phyloP scores from a whole-genome alignment of 1,140 invertebrate species.

The Ceratosolen solmsi region DNA sequence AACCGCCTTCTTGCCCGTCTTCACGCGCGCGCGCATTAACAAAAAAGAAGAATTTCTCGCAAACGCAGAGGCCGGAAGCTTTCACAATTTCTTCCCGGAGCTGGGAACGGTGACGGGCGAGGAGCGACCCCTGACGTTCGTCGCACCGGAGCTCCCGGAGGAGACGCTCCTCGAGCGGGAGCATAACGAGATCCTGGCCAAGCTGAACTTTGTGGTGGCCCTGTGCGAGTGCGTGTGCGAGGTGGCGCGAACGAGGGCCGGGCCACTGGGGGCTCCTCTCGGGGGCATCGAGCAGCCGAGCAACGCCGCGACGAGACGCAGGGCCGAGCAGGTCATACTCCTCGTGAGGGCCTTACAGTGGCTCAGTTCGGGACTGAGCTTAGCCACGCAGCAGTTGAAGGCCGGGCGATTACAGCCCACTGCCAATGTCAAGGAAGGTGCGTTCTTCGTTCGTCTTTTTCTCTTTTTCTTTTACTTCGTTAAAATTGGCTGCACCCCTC shows the following conservation, averaged over 20 bases:
- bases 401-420: slow-evolving; percentile 90
- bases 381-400: slow-evolving; percentile 91
- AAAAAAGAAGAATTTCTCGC: slow-evolving; percentile 50
- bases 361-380: slow-evolving; percentile 90
- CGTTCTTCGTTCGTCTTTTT: slow-evolving; percentile 49
- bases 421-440: slow-evolving; percentile 90
- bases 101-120: slow-evolving; percentile 68
- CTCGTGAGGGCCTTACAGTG: slow-evolving; percentile 92
- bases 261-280: slow-evolving; percentile 78
- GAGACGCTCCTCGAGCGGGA: slow-evolving; percentile 95
- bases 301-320: slow-evolving; percentile 72
- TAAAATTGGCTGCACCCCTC: too few species aligned
- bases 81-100: slow-evolving; percentile 76
- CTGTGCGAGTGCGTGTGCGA: slow-evolving; percentile 93
- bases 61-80: slow-evolving; percentile 75
- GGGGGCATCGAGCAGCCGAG: slow-evolving; percentile 62
- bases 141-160: slow-evolving; percentile 92
- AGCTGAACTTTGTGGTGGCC: slow-evolving; percentile 93
- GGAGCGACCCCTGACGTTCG: slow-evolving; percentile 83
- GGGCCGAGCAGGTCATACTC: slow-evolving; percentile 93
- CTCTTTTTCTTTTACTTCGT: too few species aligned
- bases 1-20: not conserved
- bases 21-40: slow-evolving; percentile 22
- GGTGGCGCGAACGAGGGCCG: slow-evolving; percentile 83
- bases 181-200: slow-evolving; percentile 94